Evolutionary conservation across 1,140 invertebrate genomes (phyloP).

Genomic region (Samia ricini): DNA sequence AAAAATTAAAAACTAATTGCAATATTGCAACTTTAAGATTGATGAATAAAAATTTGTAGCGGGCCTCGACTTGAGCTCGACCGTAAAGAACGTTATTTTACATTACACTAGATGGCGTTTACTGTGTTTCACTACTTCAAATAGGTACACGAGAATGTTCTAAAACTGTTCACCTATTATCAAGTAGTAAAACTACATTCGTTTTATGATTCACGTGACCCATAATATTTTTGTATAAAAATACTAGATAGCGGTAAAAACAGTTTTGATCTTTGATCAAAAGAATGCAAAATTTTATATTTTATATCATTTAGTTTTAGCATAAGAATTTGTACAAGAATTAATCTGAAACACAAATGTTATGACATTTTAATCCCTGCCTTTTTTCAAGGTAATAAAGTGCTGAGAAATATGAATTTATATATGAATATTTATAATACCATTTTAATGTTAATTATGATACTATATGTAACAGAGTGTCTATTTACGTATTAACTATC

Average conservation of each 20-base stretch:
- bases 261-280: neutral
- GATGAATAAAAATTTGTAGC: neutral
- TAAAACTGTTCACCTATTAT: slow-evolving; percentile 34
- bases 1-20: neutral
- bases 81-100: slow-evolving; percentile 12
- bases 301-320: no score
- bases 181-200: slow-evolving; percentile 29
- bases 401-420: no score
- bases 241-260: neutral
- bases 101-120: neutral
- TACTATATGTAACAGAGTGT: no score
- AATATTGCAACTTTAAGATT: neutral
- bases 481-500: no score
- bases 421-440: no score
- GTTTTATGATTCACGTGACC: no score
- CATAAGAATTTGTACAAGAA: no score
- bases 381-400: no score
- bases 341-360: no score
- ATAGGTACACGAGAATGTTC: slow-evolving; percentile 17
- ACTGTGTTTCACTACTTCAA: neutral
- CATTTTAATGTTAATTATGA: no score
- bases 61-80: slow-evolving; percentile 1
- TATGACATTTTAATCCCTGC: no score
- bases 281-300: neutral
- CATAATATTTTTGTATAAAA: neutral